Conservation (phyloP, 2,888 invertebrate genomes). For the Antitype chi region DNA sequence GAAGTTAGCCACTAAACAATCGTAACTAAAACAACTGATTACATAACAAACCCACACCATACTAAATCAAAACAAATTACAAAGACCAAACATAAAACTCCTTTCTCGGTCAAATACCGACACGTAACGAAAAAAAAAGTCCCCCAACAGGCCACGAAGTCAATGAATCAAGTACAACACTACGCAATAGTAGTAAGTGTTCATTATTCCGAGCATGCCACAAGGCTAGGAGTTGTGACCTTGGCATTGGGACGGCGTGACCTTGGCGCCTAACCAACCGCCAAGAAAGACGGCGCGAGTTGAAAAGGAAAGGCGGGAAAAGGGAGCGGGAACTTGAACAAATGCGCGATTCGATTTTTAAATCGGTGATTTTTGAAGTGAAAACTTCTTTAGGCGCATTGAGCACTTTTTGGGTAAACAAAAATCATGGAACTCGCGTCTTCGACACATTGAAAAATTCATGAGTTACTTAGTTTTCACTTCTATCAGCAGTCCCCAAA, state of each 20-base stretch:
- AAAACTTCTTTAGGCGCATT: no score
- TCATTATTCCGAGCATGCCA: slow-evolving; percentile 65
- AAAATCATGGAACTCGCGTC: no score
- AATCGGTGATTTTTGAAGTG: background rate
- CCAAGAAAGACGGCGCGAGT: slow-evolving; percentile 35
- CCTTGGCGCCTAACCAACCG: slow-evolving; percentile 57
- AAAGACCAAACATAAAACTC: slow-evolving; percentile 5
- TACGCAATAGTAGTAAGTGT: slow-evolving; percentile 52
- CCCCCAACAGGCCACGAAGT: slow-evolving; percentile 25
- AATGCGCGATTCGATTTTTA: background rate
- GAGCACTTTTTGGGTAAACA: no score
- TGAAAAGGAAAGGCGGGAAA: slow-evolving; percentile 38
- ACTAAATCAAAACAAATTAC: slow-evolving; percentile 8
- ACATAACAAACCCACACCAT: background rate
- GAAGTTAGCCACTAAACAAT: background rate
- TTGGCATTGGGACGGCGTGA: slow-evolving; percentile 64
- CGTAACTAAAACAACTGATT: background rate
- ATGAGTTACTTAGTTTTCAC: no score
- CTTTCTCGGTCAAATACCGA: slow-evolving; percentile 19
- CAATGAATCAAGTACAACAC: slow-evolving; percentile 55
- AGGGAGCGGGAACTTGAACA: background rate
- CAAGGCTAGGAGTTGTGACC: slow-evolving; percentile 66
- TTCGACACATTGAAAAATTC: no score
- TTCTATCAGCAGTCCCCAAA: no score
- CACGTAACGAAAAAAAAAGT: slow-evolving; percentile 28